Evolutionary conservation across 2,113 vertebrate genomes (phyloP).

Genomic region (Vidua macroura): DNA sequence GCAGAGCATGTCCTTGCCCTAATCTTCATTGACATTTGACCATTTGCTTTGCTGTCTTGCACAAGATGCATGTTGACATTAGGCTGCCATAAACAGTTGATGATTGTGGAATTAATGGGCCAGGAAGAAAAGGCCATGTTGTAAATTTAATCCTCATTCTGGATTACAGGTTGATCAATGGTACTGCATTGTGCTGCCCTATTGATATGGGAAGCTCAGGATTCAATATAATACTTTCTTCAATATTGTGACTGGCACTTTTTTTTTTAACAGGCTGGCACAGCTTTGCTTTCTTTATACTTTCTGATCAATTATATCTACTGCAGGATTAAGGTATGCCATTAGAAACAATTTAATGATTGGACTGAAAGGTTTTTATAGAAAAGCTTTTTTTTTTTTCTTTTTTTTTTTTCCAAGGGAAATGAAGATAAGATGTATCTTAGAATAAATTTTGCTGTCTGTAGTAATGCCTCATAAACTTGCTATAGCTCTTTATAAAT

Average conservation of each 20-base stretch:
- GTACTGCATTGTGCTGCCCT: not conserved
- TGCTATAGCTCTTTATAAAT: not conserved
- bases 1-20: not conserved
- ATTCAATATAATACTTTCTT: not conserved
- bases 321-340: not conserved
- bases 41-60: constrained; percentile 26
- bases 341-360: not conserved
- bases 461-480: not conserved
- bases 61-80: constrained; percentile 35
- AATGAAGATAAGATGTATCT: not conserved
- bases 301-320: not conserved
- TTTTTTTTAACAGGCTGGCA: not conserved
- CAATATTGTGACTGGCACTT: not conserved
- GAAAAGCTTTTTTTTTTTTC: not conserved
- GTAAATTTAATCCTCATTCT: constrained; percentile 28
- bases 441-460: not conserved
- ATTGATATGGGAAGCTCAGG: not conserved
- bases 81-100: constrained; percentile 47
- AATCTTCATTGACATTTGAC: not conserved
- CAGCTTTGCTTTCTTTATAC: not conserved
- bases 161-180: constrained; percentile 40
- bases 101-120: constrained; percentile 42
- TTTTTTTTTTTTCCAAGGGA: not conserved
- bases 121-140: not conserved
- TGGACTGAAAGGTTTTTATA: not conserved